phyloP scores from a whole-genome alignment of 2,113 vertebrate genomes.

The Podarcis raffonei region DNA sequence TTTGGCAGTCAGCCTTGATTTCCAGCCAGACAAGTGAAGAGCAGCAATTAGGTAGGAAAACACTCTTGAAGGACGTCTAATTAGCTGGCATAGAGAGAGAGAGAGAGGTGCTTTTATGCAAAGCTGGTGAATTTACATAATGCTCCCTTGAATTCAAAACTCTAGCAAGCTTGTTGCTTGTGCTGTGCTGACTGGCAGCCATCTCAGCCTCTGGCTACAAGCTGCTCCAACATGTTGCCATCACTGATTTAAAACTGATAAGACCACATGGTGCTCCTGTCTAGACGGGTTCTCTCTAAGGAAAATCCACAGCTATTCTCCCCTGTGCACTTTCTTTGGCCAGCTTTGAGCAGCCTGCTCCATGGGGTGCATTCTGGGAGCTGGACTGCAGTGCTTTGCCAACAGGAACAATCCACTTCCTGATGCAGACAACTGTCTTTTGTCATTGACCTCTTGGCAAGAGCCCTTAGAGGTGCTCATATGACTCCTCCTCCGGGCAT shows the following conservation, averaged over 20 bases:
- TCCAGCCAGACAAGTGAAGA: conserved; percentile 41
- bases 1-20: conserved; percentile 42
- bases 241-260: conserved; percentile 24
- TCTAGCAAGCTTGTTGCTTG: not conserved
- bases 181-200: not conserved
- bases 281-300: conserved; percentile 39
- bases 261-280: not conserved
- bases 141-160: conserved; percentile 31
- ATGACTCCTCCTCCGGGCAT: too few species aligned
- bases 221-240: conserved; percentile 19
- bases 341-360: not conserved
- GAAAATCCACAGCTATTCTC: not conserved
- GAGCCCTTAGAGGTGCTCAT: too few species aligned
- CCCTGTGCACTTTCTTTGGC: not conserved
- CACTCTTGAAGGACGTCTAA: conserved; percentile 8
- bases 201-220: conserved; percentile 13
- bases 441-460: not conserved
- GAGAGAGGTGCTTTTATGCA: conserved; percentile 29
- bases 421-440: not conserved
- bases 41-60: not conserved
- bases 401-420: not conserved
- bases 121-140: conserved; percentile 10
- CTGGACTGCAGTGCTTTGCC: accelerated
- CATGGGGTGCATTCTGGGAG: not conserved
- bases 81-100: conserved; percentile 1